Evolutionary conservation across 2,888 invertebrate species (phyloP), one percentile per base, ranked within the genome.

Genomic region (Drosophila melanosoma): DNA sequence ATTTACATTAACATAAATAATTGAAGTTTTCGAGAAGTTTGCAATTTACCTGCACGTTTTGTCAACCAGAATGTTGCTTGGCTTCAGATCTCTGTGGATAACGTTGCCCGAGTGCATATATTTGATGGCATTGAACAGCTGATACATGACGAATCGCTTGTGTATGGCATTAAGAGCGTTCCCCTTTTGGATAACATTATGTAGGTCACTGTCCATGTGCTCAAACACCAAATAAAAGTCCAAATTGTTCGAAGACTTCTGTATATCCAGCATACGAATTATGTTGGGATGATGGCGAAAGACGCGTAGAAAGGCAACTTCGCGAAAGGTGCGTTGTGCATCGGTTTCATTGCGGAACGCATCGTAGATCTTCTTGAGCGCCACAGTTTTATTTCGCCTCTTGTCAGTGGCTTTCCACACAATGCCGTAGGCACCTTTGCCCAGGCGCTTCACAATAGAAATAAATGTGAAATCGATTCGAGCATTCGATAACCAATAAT

Each of bases 141-240:
- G 99, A 93, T 99, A 99, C 97, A 99, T 99, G 42, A 99, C 98
- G 93, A 97, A 99, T 62, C 98, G 95, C 92, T 98, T 98, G 93
- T 99, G 99, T 74, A 99, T 96, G 92, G 99, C 98, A 94, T 98
- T 97, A 33, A 99, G 94, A 63, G 98, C 97, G 90, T 97, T 97
- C 3, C 97, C 98, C 78, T 97, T 95, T 92, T 98, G 99, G 84
- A 99, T 99, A 59, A 99, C 97, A 93, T 99, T 98, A 93, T 99
- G 99, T 51, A 99, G 94, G 94, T 99, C 99, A 57, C 98, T 98
- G 93, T 99, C 98, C 99, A 99, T 99, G 93, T 97, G 99, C 92
- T 99, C 99, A 94, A 99, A 99, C 81, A 99, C 97, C 80, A 99
- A 95, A 94, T 99, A 99, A 91, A 99, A 98, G 92, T 99, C 99